Conservation (phyloP, 1,140 invertebrate species). For the Apis dorsata region DNA sequence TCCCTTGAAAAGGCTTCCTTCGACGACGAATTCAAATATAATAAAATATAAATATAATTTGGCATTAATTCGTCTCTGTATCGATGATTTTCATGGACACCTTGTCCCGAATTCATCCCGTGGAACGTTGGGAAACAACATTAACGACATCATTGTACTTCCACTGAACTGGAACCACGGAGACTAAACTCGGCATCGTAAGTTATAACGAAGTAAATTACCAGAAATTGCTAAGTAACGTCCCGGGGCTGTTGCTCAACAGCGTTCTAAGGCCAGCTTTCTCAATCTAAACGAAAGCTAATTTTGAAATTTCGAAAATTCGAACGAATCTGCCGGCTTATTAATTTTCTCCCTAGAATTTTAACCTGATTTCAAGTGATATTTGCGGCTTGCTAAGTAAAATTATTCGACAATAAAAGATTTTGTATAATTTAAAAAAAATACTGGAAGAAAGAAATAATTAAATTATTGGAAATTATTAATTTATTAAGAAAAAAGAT, state of each 20-base stretch:
- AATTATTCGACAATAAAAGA: no score
- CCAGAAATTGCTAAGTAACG: constrained; percentile 37
- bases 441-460: no score
- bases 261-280: constrained; percentile 1
- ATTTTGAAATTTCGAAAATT: constrained; percentile 9
- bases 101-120: background rate
- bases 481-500: no score
- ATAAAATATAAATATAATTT: no score
- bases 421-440: no score
- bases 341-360: background rate
- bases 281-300: background rate
- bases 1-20: no score
- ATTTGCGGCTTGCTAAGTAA: no score
- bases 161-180: constrained; percentile 30
- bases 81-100: background rate
- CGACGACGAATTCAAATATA: no score
- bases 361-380: no score
- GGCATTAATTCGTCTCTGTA: no score
- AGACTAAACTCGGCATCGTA: constrained; percentile 25
- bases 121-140: constrained; percentile 17
- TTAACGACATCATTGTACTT: constrained; percentile 50
- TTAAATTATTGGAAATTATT: no score
- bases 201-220: constrained; percentile 58
- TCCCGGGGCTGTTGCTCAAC: constrained; percentile 14
- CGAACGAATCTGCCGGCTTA: no score